Conservation (phyloP, 2,888 invertebrate species). For the Metellina segmentata region DNA sequence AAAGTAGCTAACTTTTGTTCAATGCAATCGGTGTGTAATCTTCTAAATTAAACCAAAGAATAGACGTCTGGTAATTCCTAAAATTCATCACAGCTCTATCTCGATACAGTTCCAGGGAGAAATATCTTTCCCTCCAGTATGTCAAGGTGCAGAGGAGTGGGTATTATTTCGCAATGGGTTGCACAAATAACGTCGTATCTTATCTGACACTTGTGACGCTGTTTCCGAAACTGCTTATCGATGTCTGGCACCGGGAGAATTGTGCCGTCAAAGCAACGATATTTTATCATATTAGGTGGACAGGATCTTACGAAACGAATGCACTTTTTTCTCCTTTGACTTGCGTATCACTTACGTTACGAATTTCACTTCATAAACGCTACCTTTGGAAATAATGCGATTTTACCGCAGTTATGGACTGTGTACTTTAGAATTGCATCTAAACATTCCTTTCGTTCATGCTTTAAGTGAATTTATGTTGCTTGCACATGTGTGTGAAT, state of each 20-base stretch:
- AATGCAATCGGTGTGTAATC: no score
- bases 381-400: no score
- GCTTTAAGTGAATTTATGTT: no score
- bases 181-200: constrained; percentile 7
- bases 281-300: constrained; percentile 17
- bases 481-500: no score
- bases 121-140: not conserved
- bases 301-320: not conserved
- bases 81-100: not conserved
- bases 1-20: no score
- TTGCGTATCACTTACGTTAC: not conserved
- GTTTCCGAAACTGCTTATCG: not conserved
- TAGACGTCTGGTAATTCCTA: not conserved
- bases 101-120: not conserved
- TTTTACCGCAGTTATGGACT: no score
- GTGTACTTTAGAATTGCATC: no score
- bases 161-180: not conserved
- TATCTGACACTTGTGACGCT: constrained; percentile 15
- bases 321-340: not conserved
- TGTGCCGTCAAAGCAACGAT: not conserved
- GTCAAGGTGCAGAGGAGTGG: not conserved
- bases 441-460: no score
- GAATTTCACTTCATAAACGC: not conserved
- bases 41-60: not conserved
- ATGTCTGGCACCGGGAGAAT: not conserved